Evolutionary conservation across 2,888 invertebrate genomes (phyloP).

Genomic region (Syritta pipiens): DNA sequence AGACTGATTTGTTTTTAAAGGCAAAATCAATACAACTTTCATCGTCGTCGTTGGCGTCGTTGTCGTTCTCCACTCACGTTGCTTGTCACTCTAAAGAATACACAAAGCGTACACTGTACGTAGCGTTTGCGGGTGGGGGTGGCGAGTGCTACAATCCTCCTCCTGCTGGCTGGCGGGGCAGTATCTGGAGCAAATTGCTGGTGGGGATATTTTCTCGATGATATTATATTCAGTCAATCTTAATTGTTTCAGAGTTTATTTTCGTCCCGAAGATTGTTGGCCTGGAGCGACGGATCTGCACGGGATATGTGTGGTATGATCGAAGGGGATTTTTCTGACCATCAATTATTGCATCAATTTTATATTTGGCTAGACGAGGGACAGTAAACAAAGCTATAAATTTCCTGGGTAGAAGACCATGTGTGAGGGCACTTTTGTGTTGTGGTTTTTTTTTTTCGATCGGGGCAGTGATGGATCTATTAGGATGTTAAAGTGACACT

Average conservation of each 20-base stretch:
- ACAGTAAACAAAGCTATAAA: conserved; percentile 27
- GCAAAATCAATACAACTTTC: conserved; percentile 48
- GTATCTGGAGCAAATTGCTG: too few species aligned
- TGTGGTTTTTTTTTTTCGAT: too few species aligned
- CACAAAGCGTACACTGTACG: conserved; percentile 5
- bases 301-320: conserved; percentile 23
- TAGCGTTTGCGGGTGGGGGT: background rate
- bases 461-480: conserved; percentile 31
- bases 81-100: conserved; percentile 24
- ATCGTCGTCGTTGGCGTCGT: conserved; percentile 32
- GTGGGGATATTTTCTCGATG: conserved; percentile 24
- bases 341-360: conserved; percentile 48
- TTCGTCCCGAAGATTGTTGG: conserved; percentile 7
- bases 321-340: conserved; percentile 12
- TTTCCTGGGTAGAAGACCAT: conserved; percentile 16
- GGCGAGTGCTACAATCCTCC: too few species aligned
- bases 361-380: conserved; percentile 45
- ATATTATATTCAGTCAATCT: conserved; percentile 66
- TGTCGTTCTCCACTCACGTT: conserved; percentile 13
- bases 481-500: conserved; percentile 36
- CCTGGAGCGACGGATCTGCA: background rate
- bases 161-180: too few species aligned
- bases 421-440: too few species aligned
- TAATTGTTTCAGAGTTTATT: conserved; percentile 65
- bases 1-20: conserved; percentile 53